Conservation (phyloP, 1,140 invertebrate genomes). For the Berghia stephanieae region DNA sequence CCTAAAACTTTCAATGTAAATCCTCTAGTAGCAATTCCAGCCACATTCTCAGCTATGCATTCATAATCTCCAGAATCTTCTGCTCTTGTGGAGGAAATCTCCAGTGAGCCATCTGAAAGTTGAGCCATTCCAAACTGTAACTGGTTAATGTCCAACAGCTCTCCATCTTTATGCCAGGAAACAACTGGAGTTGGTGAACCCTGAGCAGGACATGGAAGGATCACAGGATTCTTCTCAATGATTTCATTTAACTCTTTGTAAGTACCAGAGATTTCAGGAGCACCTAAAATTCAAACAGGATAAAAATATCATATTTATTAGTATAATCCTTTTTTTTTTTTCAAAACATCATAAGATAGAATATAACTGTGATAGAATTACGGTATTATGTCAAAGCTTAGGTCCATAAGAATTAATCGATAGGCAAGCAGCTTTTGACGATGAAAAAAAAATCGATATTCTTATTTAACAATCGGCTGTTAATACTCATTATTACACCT, state of each 20-base stretch:
- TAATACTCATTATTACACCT: no score
- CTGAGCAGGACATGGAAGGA: constrained; percentile 65
- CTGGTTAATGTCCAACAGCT: constrained; percentile 39
- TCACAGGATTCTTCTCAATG: constrained; percentile 54
- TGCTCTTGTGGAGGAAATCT: constrained; percentile 44
- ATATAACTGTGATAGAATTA: no score
- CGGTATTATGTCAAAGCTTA: no score
- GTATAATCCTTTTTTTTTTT: no score
- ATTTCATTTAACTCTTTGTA: constrained; percentile 47
- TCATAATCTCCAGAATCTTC: constrained; percentile 67
- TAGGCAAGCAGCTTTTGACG: no score
- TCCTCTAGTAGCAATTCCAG: constrained; percentile 62
- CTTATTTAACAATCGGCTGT: no score
- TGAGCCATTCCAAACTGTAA: constrained; percentile 37
- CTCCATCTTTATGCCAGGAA: constrained; percentile 67
- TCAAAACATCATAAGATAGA: no score
- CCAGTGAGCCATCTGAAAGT: constrained; percentile 53
- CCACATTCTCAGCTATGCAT: constrained; percentile 67
- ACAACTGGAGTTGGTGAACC: constrained; percentile 68
- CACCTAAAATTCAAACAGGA: no score
- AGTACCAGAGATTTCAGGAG: constrained; percentile 45
- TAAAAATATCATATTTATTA: no score
- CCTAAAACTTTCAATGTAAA: constrained; percentile 64
- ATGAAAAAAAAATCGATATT: no score
- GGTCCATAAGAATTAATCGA: no score